Conservation (phyloP, 2,888 invertebrate species). For the Nymphalis urticae region DNA sequence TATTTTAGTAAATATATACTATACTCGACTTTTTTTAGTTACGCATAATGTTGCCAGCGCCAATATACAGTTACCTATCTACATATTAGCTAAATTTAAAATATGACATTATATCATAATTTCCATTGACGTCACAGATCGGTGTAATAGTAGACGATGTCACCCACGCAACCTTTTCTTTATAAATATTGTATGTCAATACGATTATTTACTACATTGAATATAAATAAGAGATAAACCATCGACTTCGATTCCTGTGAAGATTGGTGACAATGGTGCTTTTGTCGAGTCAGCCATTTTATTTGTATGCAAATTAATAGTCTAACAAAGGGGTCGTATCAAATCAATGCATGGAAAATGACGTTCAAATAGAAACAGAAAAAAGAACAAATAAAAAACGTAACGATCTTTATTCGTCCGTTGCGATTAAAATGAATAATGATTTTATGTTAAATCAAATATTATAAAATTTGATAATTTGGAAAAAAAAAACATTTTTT, state of each 20-base stretch:
- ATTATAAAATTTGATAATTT: too few species aligned
- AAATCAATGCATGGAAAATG: conserved; percentile 46
- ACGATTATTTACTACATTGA: conserved; percentile 76
- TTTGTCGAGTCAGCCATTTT: conserved; percentile 77
- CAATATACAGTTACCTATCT: neutral
- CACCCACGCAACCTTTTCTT: conserved; percentile 74
- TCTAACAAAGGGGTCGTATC: conserved; percentile 58
- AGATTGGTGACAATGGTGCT: conserved; percentile 72
- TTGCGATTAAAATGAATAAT: neutral
- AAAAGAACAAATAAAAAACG: neutral
- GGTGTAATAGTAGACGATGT: conserved; percentile 45
- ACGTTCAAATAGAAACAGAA: neutral
- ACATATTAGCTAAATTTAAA: neutral
- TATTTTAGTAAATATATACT: too few species aligned
- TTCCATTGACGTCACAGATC: conserved; percentile 4
- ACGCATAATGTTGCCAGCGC: neutral
- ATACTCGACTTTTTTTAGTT: too few species aligned
- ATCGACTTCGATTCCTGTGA: conserved; percentile 68
- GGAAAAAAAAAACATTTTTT: too few species aligned
- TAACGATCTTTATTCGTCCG: neutral
- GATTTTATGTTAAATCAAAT: neutral
- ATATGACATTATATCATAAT: conserved; percentile 32
- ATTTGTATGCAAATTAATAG: conserved; percentile 76
- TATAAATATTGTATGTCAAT: conserved; percentile 78
- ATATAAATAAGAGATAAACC: conserved; percentile 77